Conservation (phyloP, 2,113 vertebrate genomes). For the Caloenas nicobarica region DNA sequence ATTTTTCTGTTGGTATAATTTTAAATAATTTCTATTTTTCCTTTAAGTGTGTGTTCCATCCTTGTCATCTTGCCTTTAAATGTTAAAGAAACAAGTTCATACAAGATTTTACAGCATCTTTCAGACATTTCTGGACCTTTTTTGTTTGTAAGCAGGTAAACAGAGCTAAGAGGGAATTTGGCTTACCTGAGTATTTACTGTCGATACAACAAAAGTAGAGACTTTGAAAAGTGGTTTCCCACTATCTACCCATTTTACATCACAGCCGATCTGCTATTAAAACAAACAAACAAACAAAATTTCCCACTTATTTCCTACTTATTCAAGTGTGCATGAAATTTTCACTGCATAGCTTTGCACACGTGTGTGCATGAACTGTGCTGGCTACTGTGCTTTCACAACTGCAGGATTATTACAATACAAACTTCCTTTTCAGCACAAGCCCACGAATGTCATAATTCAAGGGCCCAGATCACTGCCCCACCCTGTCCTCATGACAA, state of each 20-base stretch:
- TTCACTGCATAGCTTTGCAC: not conserved
- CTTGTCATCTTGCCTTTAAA: not conserved
- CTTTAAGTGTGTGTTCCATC: not conserved
- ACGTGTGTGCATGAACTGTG: accelerated
- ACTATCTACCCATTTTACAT: conserved; percentile 94
- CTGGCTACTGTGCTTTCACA: not conserved
- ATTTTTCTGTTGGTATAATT: not conserved
- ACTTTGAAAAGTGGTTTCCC: conserved; percentile 94
- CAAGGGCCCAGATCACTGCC: not conserved
- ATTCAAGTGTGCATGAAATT: not conserved
- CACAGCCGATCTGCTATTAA: conserved; percentile 76
- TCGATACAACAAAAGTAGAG: conserved; percentile 89
- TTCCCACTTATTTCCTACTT: not conserved
- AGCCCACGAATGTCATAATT: not conserved
- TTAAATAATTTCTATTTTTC: not conserved
- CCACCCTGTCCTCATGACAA: conserved; percentile 5
- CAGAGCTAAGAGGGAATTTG: not conserved
- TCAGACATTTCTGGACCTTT: not conserved
- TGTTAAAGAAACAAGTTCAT: not conserved
- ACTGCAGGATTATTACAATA: not conserved
- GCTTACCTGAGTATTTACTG: conserved; percentile 94
- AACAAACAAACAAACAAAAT: not conserved
- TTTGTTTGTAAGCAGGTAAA: not conserved
- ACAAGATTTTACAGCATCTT: not conserved
- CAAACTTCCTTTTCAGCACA: not conserved